Evolutionary conservation across 30 jellyfish, hydroid and myxozoan genomes (phyloP).

Genomic region (Sanderia malayensis): DNA sequence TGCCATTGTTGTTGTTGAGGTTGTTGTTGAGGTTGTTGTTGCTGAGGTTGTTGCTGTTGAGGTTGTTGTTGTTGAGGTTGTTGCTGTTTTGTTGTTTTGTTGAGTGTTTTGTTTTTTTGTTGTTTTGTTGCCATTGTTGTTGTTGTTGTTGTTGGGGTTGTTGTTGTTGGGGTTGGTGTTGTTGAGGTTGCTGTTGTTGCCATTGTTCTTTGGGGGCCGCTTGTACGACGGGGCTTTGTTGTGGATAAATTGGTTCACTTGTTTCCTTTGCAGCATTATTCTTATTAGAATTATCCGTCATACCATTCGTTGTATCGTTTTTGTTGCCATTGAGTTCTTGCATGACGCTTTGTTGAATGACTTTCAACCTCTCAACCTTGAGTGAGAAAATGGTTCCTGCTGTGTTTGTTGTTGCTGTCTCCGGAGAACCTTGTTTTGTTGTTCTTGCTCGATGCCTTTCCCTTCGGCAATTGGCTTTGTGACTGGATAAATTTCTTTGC

Average conservation of each 20-base stretch:
- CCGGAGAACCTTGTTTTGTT: too few species aligned
- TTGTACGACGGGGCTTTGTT: conserved; percentile 10
- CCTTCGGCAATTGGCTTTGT: background rate
- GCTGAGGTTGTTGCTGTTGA: conserved; percentile 3
- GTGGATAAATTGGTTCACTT: conserved; percentile 28
- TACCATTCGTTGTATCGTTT: too few species aligned
- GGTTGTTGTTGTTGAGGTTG: background rate
- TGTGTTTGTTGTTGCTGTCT: too few species aligned
- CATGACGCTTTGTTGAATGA: conserved; percentile 22
- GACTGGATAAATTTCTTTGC: conserved; percentile 35
- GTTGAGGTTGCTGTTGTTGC: conserved; percentile 28
- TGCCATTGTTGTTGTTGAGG: conserved; percentile 14
- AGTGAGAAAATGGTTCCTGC: background rate
- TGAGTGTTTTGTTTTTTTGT: background rate
- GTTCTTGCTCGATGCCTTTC: background rate
- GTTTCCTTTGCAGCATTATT: conserved; percentile 42
- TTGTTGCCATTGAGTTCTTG: too few species aligned
- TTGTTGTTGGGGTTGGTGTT: conserved; percentile 3
- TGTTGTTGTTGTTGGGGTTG: background rate
- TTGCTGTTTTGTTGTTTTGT: conserved; percentile 15
- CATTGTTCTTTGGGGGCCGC: background rate
- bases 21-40: conserved; percentile 9
- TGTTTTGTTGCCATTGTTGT: conserved; percentile 8
- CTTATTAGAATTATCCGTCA: background rate
- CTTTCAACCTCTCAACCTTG: background rate